These are phyloP conservation scores for Ceratina calcarata DNA, from an alignment of 1,140 invertebrate genomes.

Conservation along the genomic window DNA sequence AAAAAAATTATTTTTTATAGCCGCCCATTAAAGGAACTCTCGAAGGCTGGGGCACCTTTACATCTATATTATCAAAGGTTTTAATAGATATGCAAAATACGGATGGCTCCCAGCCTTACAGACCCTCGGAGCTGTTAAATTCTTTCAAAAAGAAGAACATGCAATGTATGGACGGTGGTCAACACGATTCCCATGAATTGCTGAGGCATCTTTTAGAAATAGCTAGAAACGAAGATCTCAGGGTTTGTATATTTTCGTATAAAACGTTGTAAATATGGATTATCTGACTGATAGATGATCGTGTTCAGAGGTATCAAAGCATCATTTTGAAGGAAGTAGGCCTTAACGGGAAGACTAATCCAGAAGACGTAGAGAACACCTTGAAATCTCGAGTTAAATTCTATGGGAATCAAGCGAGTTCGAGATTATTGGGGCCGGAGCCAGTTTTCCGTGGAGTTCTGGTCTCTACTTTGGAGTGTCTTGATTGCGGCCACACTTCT, in stretches of 20 bases:
- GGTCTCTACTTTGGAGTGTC: constrained; percentile 93
- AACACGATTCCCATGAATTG: constrained; percentile 98
- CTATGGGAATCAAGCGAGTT: constrained; percentile 90
- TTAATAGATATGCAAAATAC: constrained; percentile 75
- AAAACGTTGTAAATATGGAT: neutral
- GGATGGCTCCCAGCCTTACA: constrained; percentile 83
- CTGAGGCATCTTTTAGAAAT: constrained; percentile 93
- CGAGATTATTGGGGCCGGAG: constrained; percentile 90
- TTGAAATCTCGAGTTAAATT: constrained; percentile 88
- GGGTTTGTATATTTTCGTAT: constrained; percentile 52
- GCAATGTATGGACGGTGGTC: constrained; percentile 95
- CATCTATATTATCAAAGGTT: constrained; percentile 72
- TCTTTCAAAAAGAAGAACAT: constrained; percentile 88
- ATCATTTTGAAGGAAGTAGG: constrained; percentile 88
- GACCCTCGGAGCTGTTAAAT: constrained; percentile 87
- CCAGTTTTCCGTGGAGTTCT: constrained; percentile 92
- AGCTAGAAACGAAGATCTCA: constrained; percentile 82
- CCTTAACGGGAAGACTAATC: constrained; percentile 84
- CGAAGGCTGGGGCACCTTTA: constrained; percentile 85
- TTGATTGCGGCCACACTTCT: constrained; percentile 92
- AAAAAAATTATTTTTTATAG: constrained; percentile 61
- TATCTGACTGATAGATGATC: neutral
- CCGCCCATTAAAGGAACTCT: constrained; percentile 85
- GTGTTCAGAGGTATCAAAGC: constrained; percentile 86
- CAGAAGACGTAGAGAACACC: constrained; percentile 86